phyloP scores from a whole-genome alignment of 2,113 vertebrate genomes.

The Muntiacus muntjak region DNA sequence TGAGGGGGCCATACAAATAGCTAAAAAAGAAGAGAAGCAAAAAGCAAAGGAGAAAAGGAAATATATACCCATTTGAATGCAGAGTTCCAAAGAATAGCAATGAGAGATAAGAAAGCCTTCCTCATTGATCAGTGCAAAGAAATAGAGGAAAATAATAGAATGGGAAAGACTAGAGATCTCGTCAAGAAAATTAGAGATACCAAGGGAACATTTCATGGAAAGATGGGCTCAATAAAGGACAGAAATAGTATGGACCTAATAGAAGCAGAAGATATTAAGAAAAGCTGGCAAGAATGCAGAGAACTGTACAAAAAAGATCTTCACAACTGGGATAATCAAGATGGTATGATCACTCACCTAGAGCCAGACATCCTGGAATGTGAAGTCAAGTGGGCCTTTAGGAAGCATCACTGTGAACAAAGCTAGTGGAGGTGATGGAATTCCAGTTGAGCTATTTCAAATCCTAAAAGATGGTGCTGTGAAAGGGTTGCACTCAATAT shows the following conservation, averaged over 20 bases:
- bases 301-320: neutral
- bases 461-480: neutral
- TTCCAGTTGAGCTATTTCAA: neutral
- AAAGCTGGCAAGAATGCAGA: neutral
- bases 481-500: neutral
- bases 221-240: neutral
- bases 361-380: neutral
- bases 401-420: neutral
- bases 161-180: neutral
- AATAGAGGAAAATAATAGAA: neutral
- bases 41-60: neutral
- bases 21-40: neutral
- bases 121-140: neutral
- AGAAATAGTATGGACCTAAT: neutral
- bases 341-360: neutral
- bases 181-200: neutral
- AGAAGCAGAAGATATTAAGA: neutral
- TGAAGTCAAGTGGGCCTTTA: neutral
- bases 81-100: neutral
- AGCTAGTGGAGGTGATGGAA: neutral
- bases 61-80: neutral
- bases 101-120: neutral
- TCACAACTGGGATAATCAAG: neutral
- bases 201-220: neutral
- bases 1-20: neutral